These are phyloP conservation scores for Plebejus melissa DNA, from an alignment of 2,888 invertebrate genomes.

Conservation along the genomic window DNA sequence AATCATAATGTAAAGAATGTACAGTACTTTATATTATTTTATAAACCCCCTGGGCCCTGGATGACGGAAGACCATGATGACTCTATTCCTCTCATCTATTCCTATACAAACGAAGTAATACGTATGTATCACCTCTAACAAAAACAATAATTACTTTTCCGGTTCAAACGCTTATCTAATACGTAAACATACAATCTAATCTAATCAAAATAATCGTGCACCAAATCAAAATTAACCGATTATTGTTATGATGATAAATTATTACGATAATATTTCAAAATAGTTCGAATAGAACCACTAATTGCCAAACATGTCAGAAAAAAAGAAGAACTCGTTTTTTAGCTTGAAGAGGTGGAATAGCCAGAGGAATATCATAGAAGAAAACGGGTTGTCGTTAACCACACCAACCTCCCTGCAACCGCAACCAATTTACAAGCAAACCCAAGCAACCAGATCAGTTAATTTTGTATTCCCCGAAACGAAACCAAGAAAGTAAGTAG, in stretches of 20 bases:
- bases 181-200: conserved; percentile 17
- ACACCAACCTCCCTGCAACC: conserved; percentile 37
- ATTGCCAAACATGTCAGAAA: conserved; percentile 54
- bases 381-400: conserved; percentile 34
- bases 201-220: conserved; percentile 1
- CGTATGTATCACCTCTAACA: neutral
- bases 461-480: conserved; percentile 44
- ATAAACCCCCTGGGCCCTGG: too few species aligned
- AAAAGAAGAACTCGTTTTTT: conserved; percentile 63
- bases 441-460: conserved; percentile 34
- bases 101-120: neutral
- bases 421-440: conserved; percentile 40
- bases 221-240: conserved; percentile 26
- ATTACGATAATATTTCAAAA: conserved; percentile 9
- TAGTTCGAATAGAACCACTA: neutral
- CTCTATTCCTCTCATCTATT: neutral
- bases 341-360: conserved; percentile 60
- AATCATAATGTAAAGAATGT: too few species aligned
- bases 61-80: neutral
- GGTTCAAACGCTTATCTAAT: conserved; percentile 7
- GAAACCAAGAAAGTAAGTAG: conserved; percentile 56
- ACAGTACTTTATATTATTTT: too few species aligned
- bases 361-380: conserved; percentile 42
- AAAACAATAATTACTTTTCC: conserved; percentile 4
- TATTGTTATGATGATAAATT: conserved; percentile 9